Conservation (phyloP, 1,140 invertebrate genomes). For the Bombyx mandarina region DNA sequence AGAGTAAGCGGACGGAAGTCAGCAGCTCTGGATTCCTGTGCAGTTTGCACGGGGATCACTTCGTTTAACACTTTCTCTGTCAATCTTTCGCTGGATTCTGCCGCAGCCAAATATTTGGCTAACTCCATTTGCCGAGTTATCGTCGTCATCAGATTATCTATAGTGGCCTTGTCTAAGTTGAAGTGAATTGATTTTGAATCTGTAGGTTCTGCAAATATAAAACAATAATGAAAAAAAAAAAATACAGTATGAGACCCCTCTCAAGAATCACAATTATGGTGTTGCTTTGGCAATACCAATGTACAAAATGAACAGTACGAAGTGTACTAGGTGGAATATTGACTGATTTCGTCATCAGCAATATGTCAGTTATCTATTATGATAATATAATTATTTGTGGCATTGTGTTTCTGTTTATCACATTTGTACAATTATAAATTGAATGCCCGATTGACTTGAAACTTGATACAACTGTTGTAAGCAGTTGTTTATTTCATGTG, state of each 20-base stretch:
- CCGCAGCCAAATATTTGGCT: slow-evolving; percentile 75
- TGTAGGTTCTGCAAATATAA: slow-evolving; percentile 46
- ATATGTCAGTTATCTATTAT: too few relatives aligned
- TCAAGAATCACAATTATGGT: too few relatives aligned
- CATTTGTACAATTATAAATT: too few relatives aligned
- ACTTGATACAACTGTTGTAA: too few relatives aligned
- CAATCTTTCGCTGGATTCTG: slow-evolving; percentile 69
- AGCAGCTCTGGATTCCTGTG: slow-evolving; percentile 45
- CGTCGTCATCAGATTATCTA: slow-evolving; percentile 80
- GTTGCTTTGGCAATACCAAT: too few relatives aligned
- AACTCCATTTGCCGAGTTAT: slow-evolving; percentile 79
- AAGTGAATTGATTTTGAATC: slow-evolving; percentile 72
- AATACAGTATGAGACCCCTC: background rate
- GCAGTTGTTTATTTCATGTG: too few relatives aligned
- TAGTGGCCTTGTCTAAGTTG: slow-evolving; percentile 76
- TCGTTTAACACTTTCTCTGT: slow-evolving; percentile 45
- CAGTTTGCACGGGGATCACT: slow-evolving; percentile 42
- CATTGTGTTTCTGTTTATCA: too few relatives aligned
- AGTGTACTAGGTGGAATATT: too few relatives aligned
- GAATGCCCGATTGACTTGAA: too few relatives aligned
- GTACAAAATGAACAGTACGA: too few relatives aligned
- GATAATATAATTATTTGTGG: too few relatives aligned
- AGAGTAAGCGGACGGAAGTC: slow-evolving; percentile 74
- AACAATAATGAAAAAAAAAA: slow-evolving; percentile 13
- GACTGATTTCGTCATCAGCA: too few relatives aligned